These are phyloP conservation scores for Callopanchax toddi DNA, from an alignment of 2,113 vertebrate species.

Conservation along the genomic window DNA sequence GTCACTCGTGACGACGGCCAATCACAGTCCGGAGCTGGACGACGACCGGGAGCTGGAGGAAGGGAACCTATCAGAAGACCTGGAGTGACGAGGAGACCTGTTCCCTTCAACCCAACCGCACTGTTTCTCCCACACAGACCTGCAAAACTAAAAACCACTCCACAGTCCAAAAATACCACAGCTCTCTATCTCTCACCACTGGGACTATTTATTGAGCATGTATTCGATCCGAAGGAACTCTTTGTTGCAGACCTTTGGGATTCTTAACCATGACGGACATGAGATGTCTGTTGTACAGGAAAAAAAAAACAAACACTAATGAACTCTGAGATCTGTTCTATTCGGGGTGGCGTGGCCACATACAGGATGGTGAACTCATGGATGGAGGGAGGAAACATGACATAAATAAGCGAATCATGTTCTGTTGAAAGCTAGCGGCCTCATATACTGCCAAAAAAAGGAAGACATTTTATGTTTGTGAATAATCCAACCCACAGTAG, in stretches of 20 bases:
- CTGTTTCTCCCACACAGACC: conserved; percentile 66
- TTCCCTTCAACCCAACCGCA: conserved; percentile 59
- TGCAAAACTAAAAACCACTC: conserved; percentile 92
- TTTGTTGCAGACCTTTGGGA: conserved; percentile 92
- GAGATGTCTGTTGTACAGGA: conserved; percentile 77
- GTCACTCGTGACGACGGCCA: conserved; percentile 98
- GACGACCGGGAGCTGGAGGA: conserved; percentile 98
- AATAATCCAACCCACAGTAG: conserved; percentile 95
- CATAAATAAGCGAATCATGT: conserved; percentile 86
- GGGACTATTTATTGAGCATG: conserved; percentile 99
- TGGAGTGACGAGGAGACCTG: conserved; percentile 87
- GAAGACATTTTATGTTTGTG: conserved; percentile 94
- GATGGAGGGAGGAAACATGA: conserved; percentile 77
- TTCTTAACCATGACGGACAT: conserved; percentile 80
- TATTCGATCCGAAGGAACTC: conserved; percentile 95
- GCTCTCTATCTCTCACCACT: conserved; percentile 85
- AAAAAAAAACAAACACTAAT: conserved; percentile 69
- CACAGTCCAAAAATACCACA: conserved; percentile 86
- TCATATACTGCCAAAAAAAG: conserved; percentile 99
- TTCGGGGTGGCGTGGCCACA: conserved; percentile 76
- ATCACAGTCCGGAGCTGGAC: conserved; percentile 98
- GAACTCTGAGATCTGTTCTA: conserved; percentile 73
- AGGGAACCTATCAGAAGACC: conserved; percentile 98
- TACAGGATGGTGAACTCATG: conserved; percentile 84
- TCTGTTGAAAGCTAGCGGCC: conserved; percentile 94